phyloP scores from a whole-genome alignment of 1,140 invertebrate genomes.

The Scaptodrosophila lebanonensis region DNA sequence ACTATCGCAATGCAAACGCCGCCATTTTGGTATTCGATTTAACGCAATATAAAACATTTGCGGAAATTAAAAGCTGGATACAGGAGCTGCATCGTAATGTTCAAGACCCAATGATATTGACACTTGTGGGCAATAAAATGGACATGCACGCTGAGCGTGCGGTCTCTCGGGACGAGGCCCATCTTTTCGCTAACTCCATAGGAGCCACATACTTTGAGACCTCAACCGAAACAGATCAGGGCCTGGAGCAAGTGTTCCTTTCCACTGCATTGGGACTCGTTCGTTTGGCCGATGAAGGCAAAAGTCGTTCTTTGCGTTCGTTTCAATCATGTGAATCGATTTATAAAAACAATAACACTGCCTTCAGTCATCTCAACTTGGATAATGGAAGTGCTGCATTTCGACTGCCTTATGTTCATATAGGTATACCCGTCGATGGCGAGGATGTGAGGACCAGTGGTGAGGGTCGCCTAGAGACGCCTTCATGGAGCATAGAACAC shows the following conservation, averaged over 20 bases:
- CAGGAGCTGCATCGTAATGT: constrained; percentile 87
- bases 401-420: constrained; percentile 61
- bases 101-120: constrained; percentile 85
- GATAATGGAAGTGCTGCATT: constrained; percentile 44
- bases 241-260: constrained; percentile 84
- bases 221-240: constrained; percentile 86
- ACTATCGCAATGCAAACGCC: constrained; percentile 93
- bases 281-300: constrained; percentile 77
- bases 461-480: constrained; percentile 79
- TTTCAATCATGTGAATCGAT: constrained; percentile 78
- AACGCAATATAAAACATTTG: constrained; percentile 85
- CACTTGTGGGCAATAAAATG: constrained; percentile 91
- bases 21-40: constrained; percentile 93
- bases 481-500: constrained; percentile 79
- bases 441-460: constrained; percentile 78
- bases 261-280: constrained; percentile 81
- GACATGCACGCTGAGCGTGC: constrained; percentile 83
- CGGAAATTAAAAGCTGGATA: constrained; percentile 88
- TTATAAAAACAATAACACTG: constrained; percentile 71
- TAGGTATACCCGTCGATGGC: constrained; percentile 73
- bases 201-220: constrained; percentile 90
- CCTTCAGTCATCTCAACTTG: constrained; percentile 41
- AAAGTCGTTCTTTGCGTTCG: constrained; percentile 78
- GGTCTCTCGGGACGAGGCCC: constrained; percentile 83
- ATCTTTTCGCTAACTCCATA: constrained; percentile 87